phyloP scores from a whole-genome alignment of 1,140 invertebrate species.

The Hyles euphorbiae region DNA sequence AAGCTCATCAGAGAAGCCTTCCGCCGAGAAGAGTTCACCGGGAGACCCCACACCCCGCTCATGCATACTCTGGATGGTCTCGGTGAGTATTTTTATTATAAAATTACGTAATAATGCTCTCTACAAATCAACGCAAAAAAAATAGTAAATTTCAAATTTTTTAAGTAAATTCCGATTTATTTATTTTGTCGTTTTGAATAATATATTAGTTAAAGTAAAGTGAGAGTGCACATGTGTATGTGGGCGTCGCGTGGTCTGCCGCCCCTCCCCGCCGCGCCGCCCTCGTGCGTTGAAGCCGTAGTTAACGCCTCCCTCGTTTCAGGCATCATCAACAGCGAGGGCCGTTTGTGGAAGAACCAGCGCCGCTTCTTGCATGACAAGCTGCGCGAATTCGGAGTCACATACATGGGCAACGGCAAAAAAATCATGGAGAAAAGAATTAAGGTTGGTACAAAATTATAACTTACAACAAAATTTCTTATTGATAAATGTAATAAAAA shows the following conservation, averaged over 20 bases:
- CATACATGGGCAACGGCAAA: constrained; percentile 85
- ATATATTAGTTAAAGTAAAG: neutral
- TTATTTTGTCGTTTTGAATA: no score
- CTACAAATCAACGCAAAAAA: no score
- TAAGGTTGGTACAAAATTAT: constrained; percentile 75
- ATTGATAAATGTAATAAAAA: neutral
- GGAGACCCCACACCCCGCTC: constrained; percentile 88
- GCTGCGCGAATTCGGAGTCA: constrained; percentile 93
- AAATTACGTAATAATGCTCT: no score
- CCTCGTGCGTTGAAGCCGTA: constrained; percentile 33
- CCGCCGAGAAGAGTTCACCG: constrained; percentile 88
- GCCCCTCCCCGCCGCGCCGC: constrained; percentile 42
- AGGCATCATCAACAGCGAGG: constrained; percentile 95
- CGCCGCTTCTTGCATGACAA: constrained; percentile 92
- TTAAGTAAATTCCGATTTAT: no score
- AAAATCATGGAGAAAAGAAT: constrained; percentile 91
- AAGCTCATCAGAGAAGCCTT: constrained; percentile 90
- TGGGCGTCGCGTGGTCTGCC: constrained; percentile 32
- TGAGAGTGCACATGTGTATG: constrained; percentile 25
- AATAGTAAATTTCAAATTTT: no score
- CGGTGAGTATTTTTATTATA: constrained; percentile 79
- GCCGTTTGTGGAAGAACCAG: constrained; percentile 94
- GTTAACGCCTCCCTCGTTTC: constrained; percentile 63
- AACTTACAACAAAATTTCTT: neutral
- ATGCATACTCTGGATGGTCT: constrained; percentile 91